Percentiles rank a stretch among this genome's conserved stretches.
Conservation (phyloP, 2,888 invertebrate genomes). For the Eupeodes luniger region DNA sequence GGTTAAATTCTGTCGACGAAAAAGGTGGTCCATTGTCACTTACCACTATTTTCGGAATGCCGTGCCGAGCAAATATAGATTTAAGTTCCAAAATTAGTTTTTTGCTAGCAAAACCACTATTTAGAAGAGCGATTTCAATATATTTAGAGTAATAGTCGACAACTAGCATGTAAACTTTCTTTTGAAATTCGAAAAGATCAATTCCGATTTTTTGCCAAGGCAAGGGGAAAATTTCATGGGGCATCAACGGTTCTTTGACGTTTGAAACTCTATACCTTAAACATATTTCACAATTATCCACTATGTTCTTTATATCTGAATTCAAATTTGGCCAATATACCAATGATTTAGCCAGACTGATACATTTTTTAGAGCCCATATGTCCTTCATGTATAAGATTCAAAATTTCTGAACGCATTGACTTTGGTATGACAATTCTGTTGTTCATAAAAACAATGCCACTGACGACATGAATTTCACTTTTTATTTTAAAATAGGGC, state of each 20-base stretch:
- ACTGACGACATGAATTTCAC: neutral
- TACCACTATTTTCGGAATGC: slow-evolving; percentile 18
- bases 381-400: slow-evolving; percentile 26
- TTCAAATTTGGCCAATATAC: slow-evolving; percentile 22
- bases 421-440: neutral
- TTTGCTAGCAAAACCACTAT: slow-evolving; percentile 18
- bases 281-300: slow-evolving; percentile 8
- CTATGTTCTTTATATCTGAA: slow-evolving; percentile 20
- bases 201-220: slow-evolving; percentile 1
- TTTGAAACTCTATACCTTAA: slow-evolving; percentile 27
- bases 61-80: slow-evolving; percentile 6
- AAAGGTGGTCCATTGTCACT: slow-evolving; percentile 32
- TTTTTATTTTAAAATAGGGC: slow-evolving; percentile 8
- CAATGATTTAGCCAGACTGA: slow-evolving; percentile 17
- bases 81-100: slow-evolving; percentile 11
- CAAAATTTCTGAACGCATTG: neutral
- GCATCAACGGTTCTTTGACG: slow-evolving; percentile 32
- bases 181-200: slow-evolving; percentile 5
- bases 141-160: slow-evolving; percentile 31
- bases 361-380: slow-evolving; percentile 24
- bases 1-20: slow-evolving; percentile 3
- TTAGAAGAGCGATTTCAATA: neutral
- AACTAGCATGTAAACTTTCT: slow-evolving; percentile 28
- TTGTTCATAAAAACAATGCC: too few relatives aligned
- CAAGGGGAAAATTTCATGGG: slow-evolving; percentile 17